Base-by-base conservation (phyloP, 1,140 invertebrate species). In the Eriosoma lanigerum region DNA sequence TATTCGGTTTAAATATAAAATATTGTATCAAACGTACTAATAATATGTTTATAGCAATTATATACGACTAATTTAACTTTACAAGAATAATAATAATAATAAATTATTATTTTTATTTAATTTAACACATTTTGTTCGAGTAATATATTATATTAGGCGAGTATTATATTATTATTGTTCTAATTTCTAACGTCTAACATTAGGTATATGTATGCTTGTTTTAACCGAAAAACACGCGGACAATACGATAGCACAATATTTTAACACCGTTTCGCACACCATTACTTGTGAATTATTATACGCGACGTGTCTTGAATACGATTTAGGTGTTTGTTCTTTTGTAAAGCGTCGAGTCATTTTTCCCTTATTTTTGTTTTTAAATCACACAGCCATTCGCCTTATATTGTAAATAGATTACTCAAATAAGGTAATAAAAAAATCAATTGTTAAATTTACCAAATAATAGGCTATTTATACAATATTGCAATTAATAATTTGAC, bases 221-320 rank as follows among this genome's bases (percentile, higher is more conserved):
- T 38, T n/a, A 38, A 64, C 10, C 19, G 32, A 9, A 13, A 64
- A 64, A 64, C 24, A 38, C 62, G 9, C 3, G 19, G 15, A 64
- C 19, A 21, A 32, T 64, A 17, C 5, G n/a, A n/a, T n/a, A 64
- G 8, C n/a, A 38, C 32, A n/a, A 62, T 13, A 62, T 62, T 62
- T 62, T 26, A 62, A 62, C 26, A 32, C 60, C 26, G 26, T 62
- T 62, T 32, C 17, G 60, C 60, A 62, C 60, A 32, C 60, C 29
- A 62, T 62, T 62, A 62, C 26, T 62, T 19, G 60, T 62, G 62
- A 64, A 64, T 64, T 64, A 64, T n/a, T 64, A 12, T 38, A n/a
- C 13, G 19, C 15, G n/a, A 19, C 19, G 62, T n/a, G n/a, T 64
- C 38, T 10, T 38, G 62, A 64, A 64, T 64, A 64, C 62, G n/a